phyloP scores from a whole-genome alignment of 2,888 invertebrate species.

The Clanis bilineata region DNA sequence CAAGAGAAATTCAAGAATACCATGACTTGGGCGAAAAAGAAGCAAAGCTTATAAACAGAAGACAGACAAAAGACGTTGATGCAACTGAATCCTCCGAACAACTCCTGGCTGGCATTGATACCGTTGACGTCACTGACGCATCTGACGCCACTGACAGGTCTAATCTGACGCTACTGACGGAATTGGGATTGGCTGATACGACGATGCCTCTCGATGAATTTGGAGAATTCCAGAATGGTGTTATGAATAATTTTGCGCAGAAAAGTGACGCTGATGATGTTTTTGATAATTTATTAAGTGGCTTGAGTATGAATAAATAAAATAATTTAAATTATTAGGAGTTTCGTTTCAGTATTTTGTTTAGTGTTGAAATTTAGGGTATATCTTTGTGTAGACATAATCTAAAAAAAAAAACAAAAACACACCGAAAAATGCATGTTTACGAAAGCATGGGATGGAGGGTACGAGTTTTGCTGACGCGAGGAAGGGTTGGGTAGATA shows the following conservation, averaged over 20 bases:
- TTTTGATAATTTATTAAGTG: conserved; percentile 68
- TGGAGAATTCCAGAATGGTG: conserved; percentile 72
- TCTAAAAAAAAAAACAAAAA: too few relatives aligned
- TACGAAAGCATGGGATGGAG: too few relatives aligned
- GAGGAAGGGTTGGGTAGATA: background rate
- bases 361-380: too few relatives aligned
- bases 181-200: conserved; percentile 81
- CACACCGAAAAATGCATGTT: too few relatives aligned
- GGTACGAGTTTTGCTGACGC: too few relatives aligned
- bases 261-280: conserved; percentile 60
- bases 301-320: conserved; percentile 59
- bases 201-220: conserved; percentile 53
- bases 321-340: conserved; percentile 9
- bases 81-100: conserved; percentile 60
- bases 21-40: conserved; percentile 72
- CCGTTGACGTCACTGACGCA: conserved; percentile 32
- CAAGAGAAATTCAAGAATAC: conserved; percentile 72
- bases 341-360: too few relatives aligned
- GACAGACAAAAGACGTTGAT: conserved; percentile 63
- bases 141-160: conserved; percentile 42
- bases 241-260: conserved; percentile 53
- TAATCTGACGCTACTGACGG: conserved; percentile 75
- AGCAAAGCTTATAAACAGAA: conserved; percentile 58
- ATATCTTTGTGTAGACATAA: too few relatives aligned
- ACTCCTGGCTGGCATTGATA: conserved; percentile 60